Conservation (phyloP, 2,888 invertebrate species). For the Dyspetes luteomarginatus region DNA sequence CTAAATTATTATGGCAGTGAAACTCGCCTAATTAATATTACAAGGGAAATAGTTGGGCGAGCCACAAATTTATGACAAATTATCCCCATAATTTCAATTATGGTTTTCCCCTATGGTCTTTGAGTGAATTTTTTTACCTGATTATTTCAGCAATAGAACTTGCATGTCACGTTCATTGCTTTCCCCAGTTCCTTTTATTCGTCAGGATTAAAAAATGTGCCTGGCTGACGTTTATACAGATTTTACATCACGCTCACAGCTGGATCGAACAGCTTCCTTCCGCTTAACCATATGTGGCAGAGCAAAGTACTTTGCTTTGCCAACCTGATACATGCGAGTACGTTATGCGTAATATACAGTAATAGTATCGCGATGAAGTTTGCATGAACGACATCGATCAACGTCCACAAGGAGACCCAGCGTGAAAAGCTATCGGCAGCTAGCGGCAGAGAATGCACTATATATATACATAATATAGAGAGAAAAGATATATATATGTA, state of each 20-base stretch:
- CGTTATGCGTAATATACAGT: slow-evolving; percentile 14
- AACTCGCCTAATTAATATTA: no score
- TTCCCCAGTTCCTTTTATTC: slow-evolving; percentile 34
- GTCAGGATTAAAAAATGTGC: slow-evolving; percentile 45
- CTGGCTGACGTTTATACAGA: slow-evolving; percentile 51
- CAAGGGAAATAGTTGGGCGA: no score
- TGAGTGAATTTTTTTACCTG: no score
- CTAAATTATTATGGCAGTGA: no score
- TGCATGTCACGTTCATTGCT: no score
- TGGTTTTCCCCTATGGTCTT: no score
- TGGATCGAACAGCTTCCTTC: slow-evolving; percentile 50
- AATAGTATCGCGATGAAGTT: slow-evolving; percentile 16
- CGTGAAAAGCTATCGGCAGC: neutral
- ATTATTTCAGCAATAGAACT: no score
- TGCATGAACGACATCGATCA: slow-evolving; percentile 60
- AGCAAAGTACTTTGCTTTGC: slow-evolving; percentile 36
- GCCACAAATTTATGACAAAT: no score
- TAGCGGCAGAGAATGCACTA: no score
- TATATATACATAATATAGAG: no score
- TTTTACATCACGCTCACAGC: slow-evolving; percentile 41
- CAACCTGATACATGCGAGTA: slow-evolving; percentile 34
- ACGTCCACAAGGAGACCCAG: slow-evolving; percentile 51
- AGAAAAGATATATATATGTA: no score
- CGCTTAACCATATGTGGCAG: slow-evolving; percentile 33
- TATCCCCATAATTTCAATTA: no score